Conservation (phyloP, 2,113 vertebrate genomes). For the Notarius lentiginosus region DNA sequence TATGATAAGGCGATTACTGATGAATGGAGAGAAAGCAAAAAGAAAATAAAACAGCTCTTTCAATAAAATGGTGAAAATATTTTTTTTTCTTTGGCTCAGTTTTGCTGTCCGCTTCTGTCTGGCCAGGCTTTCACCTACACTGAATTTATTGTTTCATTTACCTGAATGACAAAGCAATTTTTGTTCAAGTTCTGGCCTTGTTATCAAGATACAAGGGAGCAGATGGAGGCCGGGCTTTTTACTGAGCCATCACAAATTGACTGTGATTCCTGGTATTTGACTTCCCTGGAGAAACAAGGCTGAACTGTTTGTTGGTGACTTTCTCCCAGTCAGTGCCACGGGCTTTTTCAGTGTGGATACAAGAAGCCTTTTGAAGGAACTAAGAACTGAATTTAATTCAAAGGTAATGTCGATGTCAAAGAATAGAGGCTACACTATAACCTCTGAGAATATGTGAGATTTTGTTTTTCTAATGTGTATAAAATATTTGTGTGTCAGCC, state of each 20-base stretch:
- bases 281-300: constrained; percentile 44
- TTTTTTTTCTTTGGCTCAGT: constrained; percentile 7
- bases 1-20: constrained; percentile 39
- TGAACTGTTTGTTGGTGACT: constrained; percentile 45
- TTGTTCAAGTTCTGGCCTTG: constrained; percentile 41
- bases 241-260: constrained; percentile 48
- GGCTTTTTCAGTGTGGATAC: constrained; percentile 4
- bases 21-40: constrained; percentile 21
- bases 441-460: not conserved
- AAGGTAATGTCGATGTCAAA: constrained; percentile 23
- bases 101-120: constrained; percentile 28
- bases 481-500: not conserved
- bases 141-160: constrained; percentile 51
- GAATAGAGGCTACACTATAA: not conserved
- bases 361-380: not conserved
- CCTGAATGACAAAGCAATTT: constrained; percentile 55
- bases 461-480: not conserved
- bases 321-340: constrained; percentile 18
- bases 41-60: not conserved
- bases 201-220: constrained; percentile 51
- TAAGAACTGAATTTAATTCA: constrained; percentile 34
- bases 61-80: constrained; percentile 21
- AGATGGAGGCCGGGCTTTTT: constrained; percentile 55
- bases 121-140: constrained; percentile 41
- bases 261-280: constrained; percentile 51